Base-by-base conservation (phyloP, 2,113 vertebrate genomes). In the Hippopotamus amphibius region DNA sequence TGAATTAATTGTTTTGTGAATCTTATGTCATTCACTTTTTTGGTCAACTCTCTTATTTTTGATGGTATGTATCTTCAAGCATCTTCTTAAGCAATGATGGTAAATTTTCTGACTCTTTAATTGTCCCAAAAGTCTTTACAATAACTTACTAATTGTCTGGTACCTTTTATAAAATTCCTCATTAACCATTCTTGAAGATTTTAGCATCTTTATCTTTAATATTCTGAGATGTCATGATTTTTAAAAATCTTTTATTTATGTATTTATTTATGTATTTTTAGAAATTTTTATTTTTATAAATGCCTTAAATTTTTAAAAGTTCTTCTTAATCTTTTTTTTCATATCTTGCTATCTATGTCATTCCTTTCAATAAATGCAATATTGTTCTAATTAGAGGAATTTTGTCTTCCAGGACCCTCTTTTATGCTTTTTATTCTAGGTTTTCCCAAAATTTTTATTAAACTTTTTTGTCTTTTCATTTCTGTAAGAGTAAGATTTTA, bases 51-150 rank as follows among this genome's bases (percentile, higher is more conserved):
- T 59, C 41, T 71, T 22, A 28, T 72, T 79, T 79, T 91, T 63
- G n/a, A 63, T 88, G 41, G 3, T n/a, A 19, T 43, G 6, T 81
- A n/a, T 61, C 46, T 95, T 93, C 17, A 87, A 79, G 28, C 3
- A 90, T 57, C n/a, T 82, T 93, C 57, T 77, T 87, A 87, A 92
- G 14, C 88, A 85, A 65, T 81, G 17, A 4, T 94, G 17, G 46
- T n/a, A 82, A 81, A 46, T 59, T 66, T 95, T 77, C 21, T 81
- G 46, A 37, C 53, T 88, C 41, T 8, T 90, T 77, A n/a, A 9
- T 79, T 63, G 7, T 79, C 43, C 4, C 41, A 50, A 84, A 96
- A 79, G 3, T 41, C 37, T 69, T 69, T 68, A 57, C 2, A 66
- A 12, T 87, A 94, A 92, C 22, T 88, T 89, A 65, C 33, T 82